Evolutionary conservation across 2,888 invertebrate genomes (phyloP).

Genomic region (Eremobia ochroleuca): DNA sequence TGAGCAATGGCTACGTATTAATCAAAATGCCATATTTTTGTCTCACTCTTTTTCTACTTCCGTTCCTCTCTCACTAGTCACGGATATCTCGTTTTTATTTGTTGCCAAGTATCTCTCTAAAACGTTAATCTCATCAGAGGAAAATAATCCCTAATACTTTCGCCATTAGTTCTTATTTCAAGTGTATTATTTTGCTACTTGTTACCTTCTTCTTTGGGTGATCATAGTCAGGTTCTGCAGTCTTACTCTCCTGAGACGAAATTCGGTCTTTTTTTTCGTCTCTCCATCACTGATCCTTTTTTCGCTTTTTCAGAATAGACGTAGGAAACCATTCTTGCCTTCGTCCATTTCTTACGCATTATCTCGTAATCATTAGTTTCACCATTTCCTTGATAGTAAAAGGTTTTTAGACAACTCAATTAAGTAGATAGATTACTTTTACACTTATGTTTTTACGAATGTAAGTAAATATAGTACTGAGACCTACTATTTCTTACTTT

Average conservation of each 20-base stretch:
- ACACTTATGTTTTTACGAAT: conserved; percentile 64
- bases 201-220: conserved; percentile 69
- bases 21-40: conserved; percentile 90
- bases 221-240: conserved; percentile 86
- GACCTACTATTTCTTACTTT: not conserved
- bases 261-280: conserved; percentile 89
- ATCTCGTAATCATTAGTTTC: conserved; percentile 89
- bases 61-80: conserved; percentile 86
- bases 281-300: conserved; percentile 88
- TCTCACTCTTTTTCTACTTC: conserved; percentile 83
- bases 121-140: conserved; percentile 57
- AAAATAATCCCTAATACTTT: conserved; percentile 68
- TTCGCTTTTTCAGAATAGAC: conserved; percentile 89
- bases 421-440: conserved; percentile 77
- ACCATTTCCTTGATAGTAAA: conserved; percentile 84
- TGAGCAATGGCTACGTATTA: conserved; percentile 91
- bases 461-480: conserved; percentile 28
- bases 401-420: conserved; percentile 85
- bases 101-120: conserved; percentile 75
- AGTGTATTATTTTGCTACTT: conserved; percentile 57
- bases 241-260: conserved; percentile 90
- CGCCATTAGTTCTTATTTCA: conserved; percentile 58
- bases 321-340: conserved; percentile 86
- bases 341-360: conserved; percentile 89
- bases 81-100: conserved; percentile 86